These are phyloP conservation scores for Eupithecia vulgata DNA, from an alignment of 2,888 invertebrate genomes.

Conservation along the genomic window DNA sequence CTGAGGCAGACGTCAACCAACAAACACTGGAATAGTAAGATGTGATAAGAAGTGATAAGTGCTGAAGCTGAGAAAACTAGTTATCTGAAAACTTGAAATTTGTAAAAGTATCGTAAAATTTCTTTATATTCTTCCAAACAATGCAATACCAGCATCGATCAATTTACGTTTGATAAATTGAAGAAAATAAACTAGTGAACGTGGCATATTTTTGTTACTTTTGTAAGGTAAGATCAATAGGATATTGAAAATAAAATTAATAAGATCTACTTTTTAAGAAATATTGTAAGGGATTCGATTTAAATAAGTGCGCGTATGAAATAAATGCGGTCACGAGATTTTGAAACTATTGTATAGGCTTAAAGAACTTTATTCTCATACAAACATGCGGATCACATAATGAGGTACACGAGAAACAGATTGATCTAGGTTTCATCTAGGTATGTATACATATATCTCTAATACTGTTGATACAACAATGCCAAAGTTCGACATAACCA, in stretches of 20 bases:
- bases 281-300: background rate
- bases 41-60: constrained; percentile 48
- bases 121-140: background rate
- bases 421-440: no score
- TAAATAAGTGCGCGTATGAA: background rate
- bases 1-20: constrained; percentile 60
- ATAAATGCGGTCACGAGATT: background rate
- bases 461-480: constrained; percentile 20
- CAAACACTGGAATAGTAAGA: constrained; percentile 65
- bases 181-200: background rate
- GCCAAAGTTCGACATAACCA: constrained; percentile 26
- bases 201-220: background rate
- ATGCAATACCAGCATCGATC: background rate
- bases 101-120: background rate
- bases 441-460: no score
- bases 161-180: background rate
- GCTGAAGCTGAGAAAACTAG: constrained; percentile 34
- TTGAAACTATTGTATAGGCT: no score
- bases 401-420: no score
- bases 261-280: background rate
- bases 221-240: background rate
- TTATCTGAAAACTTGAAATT: constrained; percentile 34
- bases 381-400: no score
- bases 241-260: background rate
- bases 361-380: no score